These are phyloP conservation scores for Synanthedon tipuliformis DNA, from an alignment of 2,888 invertebrate species.

Conservation along the genomic window DNA sequence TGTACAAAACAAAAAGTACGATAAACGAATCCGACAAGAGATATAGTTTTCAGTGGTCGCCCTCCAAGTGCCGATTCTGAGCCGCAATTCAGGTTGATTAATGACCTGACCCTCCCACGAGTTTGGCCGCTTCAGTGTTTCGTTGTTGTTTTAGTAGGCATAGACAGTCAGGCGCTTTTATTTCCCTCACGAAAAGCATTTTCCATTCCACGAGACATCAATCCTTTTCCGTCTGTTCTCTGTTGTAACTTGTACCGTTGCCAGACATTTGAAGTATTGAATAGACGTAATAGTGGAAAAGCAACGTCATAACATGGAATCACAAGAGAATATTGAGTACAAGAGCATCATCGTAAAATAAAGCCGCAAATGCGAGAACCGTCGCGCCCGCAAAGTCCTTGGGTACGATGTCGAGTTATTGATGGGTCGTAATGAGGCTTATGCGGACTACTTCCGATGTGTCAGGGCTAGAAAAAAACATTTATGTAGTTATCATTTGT, in stretches of 20 bases:
- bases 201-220: neutral
- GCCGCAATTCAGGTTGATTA: slow-evolving; percentile 16
- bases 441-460: slow-evolving; percentile 1
- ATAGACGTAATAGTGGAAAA: slow-evolving; percentile 9
- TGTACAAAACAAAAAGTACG: neutral
- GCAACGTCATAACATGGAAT: neutral
- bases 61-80: slow-evolving; percentile 10
- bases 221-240: neutral
- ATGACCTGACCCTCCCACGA: slow-evolving; percentile 14
- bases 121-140: slow-evolving; percentile 11
- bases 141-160: slow-evolving; percentile 5
- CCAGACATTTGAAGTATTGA: neutral
- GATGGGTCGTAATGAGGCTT: slow-evolving; percentile 30
- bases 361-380: slow-evolving; percentile 24
- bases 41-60: slow-evolving; percentile 7
- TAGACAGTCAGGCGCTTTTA: neutral
- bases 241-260: no score
- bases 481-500: neutral
- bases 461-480: neutral
- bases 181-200: neutral
- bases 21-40: neutral
- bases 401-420: slow-evolving; percentile 22
- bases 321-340: slow-evolving; percentile 13
- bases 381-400: slow-evolving; percentile 13
- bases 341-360: slow-evolving; percentile 20